Base-by-base conservation (phyloP, 2,888 invertebrate species). In the Podabrus alpinus region DNA sequence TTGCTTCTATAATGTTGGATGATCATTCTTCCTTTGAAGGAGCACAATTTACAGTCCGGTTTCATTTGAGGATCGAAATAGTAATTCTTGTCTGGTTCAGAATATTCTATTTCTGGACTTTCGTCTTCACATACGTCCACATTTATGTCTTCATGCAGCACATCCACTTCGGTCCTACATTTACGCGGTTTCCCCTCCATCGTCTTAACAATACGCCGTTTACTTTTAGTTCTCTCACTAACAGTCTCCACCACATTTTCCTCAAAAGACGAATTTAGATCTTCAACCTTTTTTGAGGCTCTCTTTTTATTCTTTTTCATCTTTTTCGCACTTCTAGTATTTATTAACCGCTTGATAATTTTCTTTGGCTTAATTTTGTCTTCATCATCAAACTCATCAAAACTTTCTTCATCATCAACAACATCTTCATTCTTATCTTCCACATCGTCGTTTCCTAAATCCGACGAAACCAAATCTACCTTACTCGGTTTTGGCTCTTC, bases 131-230 rank as follows among this genome's bases (percentile, higher is more conserved):
- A 9, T n/a, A 15, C 66, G n/a, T 66, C 66, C 15, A 2, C 25
- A n/a, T 24, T 9, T 25, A 93, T 91, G 79, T 93, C 92, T 77
- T 92, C 91, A 79, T 93, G 93, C 1, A 94, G 86, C 84, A 89
- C 88, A 81, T 91, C 90, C 67, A 94, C 83, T 81, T 93, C 93
- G 71, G 89, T 89, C 69, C 86, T 68, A 59, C 61, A 68, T 69
- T 74, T 71, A 77, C 73, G 15, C 11, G 64, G 68, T 77, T 45
- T 45, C n/a, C n/a, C 2, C 10, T 59, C 25, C n/a, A 62, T 13
- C 19, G 68, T 61, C 29, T 72, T 69, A 66, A 69, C 11, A 64
- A 59, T 73, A 13, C 80, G 72, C 67, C 79, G 73, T 5, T 76
- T 24, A 59, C 71, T 76, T 78, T 80, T 80, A 60, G 67, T 81